Evolutionary conservation across 2,113 vertebrate species (phyloP), one percentile per base, ranked within the genome.

Genomic region (Epinephelus moara): DNA sequence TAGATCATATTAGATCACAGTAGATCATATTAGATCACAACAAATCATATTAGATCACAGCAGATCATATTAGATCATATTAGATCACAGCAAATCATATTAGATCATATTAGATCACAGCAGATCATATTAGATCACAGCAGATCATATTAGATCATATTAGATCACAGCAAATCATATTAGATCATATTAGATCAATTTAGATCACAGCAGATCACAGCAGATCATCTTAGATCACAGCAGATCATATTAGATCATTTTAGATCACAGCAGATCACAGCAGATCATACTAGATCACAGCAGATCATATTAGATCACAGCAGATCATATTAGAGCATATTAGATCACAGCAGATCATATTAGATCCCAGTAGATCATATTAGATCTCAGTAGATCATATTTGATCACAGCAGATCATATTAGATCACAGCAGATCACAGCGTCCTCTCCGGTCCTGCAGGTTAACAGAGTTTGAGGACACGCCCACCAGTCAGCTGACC

Each of bases 401-500:
- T 14, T 11, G 27, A 47, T 60, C 0, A 14, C 42, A 67, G 19
- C 11, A 37, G 40, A 70, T 25, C 4, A 3, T 8, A 42, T 2
- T 1, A 49, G 19, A 79, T 56, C 12, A 4, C 23, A 52, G 25
- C 11, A 42, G 19, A 19, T 59, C 11, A n/a, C 15, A 47, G 1
- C 17, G 0, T n/a, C 6, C 19, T 63, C 27, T 52, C 14, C 2
- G 3, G 33, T 11, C 30, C 25, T 13, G n/a, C 73, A 99, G 98
- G 88, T 93, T 99, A 71, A 99, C 97, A 0, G 98, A 99, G 86
- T 99, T 99, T 83, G 98, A 99, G 88, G 98, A 99, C 85, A 99
- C 98, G 0, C 98, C 98, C 56, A 99, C 98, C 78, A 99, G 98
- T 87, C 97, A 99, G 90, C 94, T 99, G 88, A 99, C 98, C 6